Evolutionary conservation across 2,797 vertebrate species (phyloP), one percentile per base, ranked within the genome.

Genomic region (Podargus strigoides): DNA sequence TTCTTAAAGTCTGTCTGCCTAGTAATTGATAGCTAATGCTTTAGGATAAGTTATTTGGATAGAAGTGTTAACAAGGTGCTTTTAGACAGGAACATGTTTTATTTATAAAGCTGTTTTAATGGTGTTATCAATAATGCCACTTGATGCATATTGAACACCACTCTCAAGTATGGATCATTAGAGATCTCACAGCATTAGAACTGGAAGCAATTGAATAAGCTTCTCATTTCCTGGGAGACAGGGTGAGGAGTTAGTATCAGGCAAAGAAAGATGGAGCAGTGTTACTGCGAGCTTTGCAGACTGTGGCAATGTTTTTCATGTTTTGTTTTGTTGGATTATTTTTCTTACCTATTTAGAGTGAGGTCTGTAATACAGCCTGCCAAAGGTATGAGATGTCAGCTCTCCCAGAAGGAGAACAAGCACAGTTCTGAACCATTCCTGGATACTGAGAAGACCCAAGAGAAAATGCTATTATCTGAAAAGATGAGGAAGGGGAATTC

Each of bases 1-100:
- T 89, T 93, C 70, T 85, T 85, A 64, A 73, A 93, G 91, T 34
- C 63, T 72, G 83, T 74, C 83, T 88, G 86, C 63, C 87, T 80
- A 89, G 74, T 89, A 96, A 95, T 90, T 93, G 74, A 93, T 96
- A 82, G 73, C 28, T 87, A 88, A 87, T 92, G 83, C 91, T 95
- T 93, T 73, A 86, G 92, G 94, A 86, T 92, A 95, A 89, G 59
- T 59, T 91, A 87, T 91, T 96, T 93, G 68, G 68, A 91, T 93
- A 91, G 56, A 89, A n/a, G 15, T 16, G 44, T 85, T 91, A 93
- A 77, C 90, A 80, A 88, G 60, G 26, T 64, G 56, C 77, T 94
- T 15, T 83, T 84, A 92, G 52, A 91, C 30, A 70, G 56, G 70
- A 75, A 60, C 7, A 46, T 16, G 58, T 42, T 94, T 95, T 80